Evolutionary conservation across 2,888 invertebrate species (phyloP), one percentile per base, ranked within the genome.

Genomic region (Eulithis testata): DNA sequence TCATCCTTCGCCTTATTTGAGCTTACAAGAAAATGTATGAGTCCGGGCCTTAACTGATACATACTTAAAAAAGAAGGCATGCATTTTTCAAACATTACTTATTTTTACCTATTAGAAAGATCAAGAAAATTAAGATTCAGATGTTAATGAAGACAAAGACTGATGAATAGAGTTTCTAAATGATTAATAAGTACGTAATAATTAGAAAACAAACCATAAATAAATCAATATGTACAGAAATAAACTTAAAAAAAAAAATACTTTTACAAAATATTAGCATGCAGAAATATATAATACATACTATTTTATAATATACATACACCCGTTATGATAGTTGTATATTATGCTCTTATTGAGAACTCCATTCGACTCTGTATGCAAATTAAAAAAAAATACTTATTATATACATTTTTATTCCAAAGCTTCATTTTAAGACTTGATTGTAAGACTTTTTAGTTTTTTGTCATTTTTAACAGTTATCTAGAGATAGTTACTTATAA

Each of bases 321-420:
- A 91, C 82, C 90, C 88, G 85, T 91, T 92, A 87, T 81, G 83
- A 88, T 83, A 89, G 85, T 88, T 88, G 91, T 90, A 89, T 85
- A 88, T 83, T 84, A 87, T 84, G 80, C 85, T 88, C 88, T 91
- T 91, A 92, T 90, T 81, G 75, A 88, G 82, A 76, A 88, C 92
- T 78, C 93, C 93, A 80, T 91, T 92, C 74, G 86, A 74, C 82
- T 90, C 92, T 93, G 91, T 86, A 78, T 80, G 84, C 84, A 84
- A 85, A 86, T 82, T 70, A 74, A 74, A 76, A 77, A 63, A 57
- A 66, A 50, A 43, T n/a, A n/a, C 43, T 57, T 56, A 60, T 56
- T 52, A 51, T 49, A 49, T 5, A 9, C 9, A 12, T 36, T 36
- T 11, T 8, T 49, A 45, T 45, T 45, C 4, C 2, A 45, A 31